Evolutionary conservation across 2,888 invertebrate genomes (phyloP), one percentile per base, ranked within the genome.

Genomic region (Polylopha cassiicola): DNA sequence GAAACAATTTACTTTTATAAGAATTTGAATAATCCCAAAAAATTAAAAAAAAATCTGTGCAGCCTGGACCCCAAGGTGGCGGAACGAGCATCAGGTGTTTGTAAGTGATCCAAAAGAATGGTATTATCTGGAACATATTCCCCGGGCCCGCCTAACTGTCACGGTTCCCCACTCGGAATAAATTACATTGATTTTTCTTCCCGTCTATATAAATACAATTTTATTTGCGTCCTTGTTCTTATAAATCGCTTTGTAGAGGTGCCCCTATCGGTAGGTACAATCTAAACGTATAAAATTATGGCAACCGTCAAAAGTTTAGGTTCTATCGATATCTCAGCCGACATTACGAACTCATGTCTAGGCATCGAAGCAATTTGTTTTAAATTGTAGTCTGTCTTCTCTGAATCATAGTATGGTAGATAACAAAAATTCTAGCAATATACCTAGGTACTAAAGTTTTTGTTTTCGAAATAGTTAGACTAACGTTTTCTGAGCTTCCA

Each of bases 51-150:
- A 45, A 44, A 46, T 39, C 41, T 32, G 14, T 34, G 24, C 31
- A 46, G 59, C 57, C 53, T 61, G n/a, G n/a, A 53, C 61, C 54
- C 57, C 57, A 57, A 61, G 56, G 64, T 61, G 63, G 55, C 55
- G 57, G 53, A 57, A 65, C 52, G 57, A 72, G 78, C 71, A 82
- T 82, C 84, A 85, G 84, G 84, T 85, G 84, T 73, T 58, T 54
- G 57, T 60, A 76, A 82, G 66, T 68, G 78, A 73, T 78, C 72
- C 66, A 61, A 65, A 63, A 69, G 69, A 75, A 73, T 67, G 61
- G 69, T 73, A 77, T 81, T 77, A 79, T 76, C 71, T 70, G 59
- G 51, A 73, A 76, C 76, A 79, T 80, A 77, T 80, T 77, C 73
- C 60, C 61, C 70, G 58, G 62, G 57, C 55, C 57, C 64, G 70